A percentile compares a stretch with the other conserved stretches of the same genome.
Evolutionary conservation across 2,888 invertebrate genomes (phyloP).

Genomic region (Dicyrtoma fusca): DNA sequence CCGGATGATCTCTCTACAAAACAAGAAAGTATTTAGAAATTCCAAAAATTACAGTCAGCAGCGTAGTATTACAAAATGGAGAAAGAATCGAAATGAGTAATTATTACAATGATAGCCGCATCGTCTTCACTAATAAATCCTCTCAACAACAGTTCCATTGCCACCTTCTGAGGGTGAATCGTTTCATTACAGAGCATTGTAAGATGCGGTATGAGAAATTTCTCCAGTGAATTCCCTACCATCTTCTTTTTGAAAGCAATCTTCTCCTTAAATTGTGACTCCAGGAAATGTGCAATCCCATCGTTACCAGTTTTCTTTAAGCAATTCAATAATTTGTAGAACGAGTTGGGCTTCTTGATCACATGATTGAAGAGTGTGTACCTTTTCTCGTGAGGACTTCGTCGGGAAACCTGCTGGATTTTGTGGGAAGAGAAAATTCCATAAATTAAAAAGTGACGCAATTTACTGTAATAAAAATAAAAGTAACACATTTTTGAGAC

Average conservation of each 20-base stretch:
- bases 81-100: not conserved
- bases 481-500: too few relatives aligned
- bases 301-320: slow-evolving; percentile 1
- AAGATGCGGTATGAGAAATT: slow-evolving; percentile 10
- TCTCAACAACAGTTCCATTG: not conserved
- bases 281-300: slow-evolving; percentile 7
- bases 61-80: too few relatives aligned
- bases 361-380: not conserved
- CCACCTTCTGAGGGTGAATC: not conserved
- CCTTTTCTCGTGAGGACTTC: slow-evolving; percentile 10
- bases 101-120: slow-evolving; percentile 9
- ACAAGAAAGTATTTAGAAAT: too few relatives aligned
- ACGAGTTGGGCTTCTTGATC: not conserved
- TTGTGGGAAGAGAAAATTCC: too few relatives aligned
- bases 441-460: too few relatives aligned
- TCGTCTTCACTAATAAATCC: slow-evolving; percentile 10
- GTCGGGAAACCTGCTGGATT: slow-evolving; percentile 3
- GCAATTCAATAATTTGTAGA: not conserved
- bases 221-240: not conserved
- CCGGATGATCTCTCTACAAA: slow-evolving; percentile 5
- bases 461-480: too few relatives aligned
- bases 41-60: too few relatives aligned
- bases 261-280: slow-evolving; percentile 16
- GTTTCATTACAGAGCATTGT: not conserved
- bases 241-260: slow-evolving; percentile 3